A percentile compares a stretch with the other conserved stretches of the same genome.
These are phyloP conservation scores for Sinohyriopsis cumingii DNA, from an alignment of 2,888 invertebrate species.

Conservation along the genomic window DNA sequence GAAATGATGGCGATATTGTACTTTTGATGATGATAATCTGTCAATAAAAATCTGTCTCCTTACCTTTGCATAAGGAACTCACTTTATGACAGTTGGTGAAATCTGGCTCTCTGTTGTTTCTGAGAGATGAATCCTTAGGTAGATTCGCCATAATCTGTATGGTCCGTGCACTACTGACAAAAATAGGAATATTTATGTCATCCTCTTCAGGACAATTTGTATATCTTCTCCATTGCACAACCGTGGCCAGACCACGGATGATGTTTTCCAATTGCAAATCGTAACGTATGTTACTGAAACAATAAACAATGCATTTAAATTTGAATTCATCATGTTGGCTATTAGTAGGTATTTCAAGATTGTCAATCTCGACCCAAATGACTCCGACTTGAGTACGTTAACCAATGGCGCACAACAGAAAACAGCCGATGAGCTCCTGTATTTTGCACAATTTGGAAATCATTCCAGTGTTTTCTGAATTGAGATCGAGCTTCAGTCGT, in stretches of 20 bases:
- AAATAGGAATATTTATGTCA: no score
- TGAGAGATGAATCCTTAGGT: no score
- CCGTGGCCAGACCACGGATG: conserved; percentile 5
- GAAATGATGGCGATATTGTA: no score
- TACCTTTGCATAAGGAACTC: no score
- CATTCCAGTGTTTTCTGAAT: conserved; percentile 32
- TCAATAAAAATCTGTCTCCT: no score
- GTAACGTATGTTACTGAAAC: conserved; percentile 36
- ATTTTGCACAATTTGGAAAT: conserved; percentile 13
- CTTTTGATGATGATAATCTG: no score
- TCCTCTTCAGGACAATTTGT: no score
- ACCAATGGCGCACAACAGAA: conserved; percentile 30
- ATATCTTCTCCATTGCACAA: no score
- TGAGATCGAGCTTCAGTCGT: conserved; percentile 9
- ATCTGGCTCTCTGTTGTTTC: no score
- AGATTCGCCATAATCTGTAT: no score
- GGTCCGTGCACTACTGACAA: no score
- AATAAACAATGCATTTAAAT: conserved; percentile 41
- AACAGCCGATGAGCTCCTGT: not conserved
- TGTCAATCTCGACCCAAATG: conserved; percentile 51
- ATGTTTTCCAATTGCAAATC: not conserved
- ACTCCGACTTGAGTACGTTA: conserved; percentile 28
- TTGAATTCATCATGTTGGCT: conserved; percentile 23
- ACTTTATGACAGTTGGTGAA: no score
- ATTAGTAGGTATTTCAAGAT: conserved; percentile 24